These are phyloP conservation scores for Pteromalus puparum DNA, from an alignment of 1,140 invertebrate genomes.

Conservation along the genomic window DNA sequence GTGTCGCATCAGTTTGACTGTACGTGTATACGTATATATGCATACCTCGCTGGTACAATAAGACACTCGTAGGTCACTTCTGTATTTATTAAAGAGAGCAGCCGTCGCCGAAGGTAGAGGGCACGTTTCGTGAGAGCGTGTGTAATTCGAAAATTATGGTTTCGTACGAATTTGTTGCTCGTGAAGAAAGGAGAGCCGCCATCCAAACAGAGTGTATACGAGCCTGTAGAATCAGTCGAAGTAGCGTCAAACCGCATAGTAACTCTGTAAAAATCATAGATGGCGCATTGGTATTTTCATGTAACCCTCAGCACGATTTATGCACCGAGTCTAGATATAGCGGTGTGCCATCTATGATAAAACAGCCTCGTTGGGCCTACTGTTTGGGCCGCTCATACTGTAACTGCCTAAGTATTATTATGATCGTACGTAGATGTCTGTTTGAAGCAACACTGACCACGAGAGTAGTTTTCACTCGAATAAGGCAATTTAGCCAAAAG, in stretches of 20 bases:
- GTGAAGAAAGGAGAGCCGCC: too few species aligned
- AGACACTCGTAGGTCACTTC: constrained; percentile 54
- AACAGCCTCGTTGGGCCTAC: background rate
- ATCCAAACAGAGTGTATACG: too few species aligned
- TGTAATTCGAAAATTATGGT: background rate
- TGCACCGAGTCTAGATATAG: background rate
- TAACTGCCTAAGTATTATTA: too few species aligned
- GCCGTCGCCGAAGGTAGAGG: background rate
- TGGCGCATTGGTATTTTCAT: too few species aligned
- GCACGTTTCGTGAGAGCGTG: too few species aligned
- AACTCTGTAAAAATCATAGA: too few species aligned
- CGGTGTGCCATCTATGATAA: background rate
- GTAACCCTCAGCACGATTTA: too few species aligned
- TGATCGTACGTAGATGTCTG: too few species aligned
- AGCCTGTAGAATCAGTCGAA: too few species aligned
- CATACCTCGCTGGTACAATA: constrained; percentile 39
- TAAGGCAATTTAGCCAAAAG: constrained; percentile 32
- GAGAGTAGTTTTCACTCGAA: background rate
- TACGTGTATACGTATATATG: background rate
- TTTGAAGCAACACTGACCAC: too few species aligned
- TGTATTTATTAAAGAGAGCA: constrained; percentile 46
- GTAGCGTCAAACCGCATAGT: too few species aligned
- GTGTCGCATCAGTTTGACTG: constrained; percentile 60
- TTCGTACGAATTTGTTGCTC: background rate
- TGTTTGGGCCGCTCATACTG: too few species aligned